Base-by-base conservation (phyloP, 2,113 vertebrate species). In the Dromaius novaehollandiae region DNA sequence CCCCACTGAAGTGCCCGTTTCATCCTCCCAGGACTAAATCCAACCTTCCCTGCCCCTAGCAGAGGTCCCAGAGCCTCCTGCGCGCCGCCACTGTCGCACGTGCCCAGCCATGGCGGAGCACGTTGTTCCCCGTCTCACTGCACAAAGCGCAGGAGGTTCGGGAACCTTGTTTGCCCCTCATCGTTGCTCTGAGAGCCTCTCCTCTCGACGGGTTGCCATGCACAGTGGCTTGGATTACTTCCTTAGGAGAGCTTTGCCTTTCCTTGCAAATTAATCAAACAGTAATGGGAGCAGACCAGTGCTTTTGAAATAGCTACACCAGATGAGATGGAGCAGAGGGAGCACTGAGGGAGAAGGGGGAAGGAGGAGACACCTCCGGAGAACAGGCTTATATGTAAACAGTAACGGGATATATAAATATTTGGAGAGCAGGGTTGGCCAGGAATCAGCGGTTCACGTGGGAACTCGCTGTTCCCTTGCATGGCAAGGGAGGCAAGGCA, bases 321-420 rank as follows among this genome's bases (percentile, higher is more conserved):
- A 96, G 93, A 92, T 56, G 94, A 91, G 89, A 85, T 79, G 94
- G 93, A 96, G 85, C 78, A 91, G 96, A 92, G 96, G 85, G 88
- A 90, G 95, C 82, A n/a, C 75, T 92, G 87, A 84, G 92, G 84
- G 58, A 96, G 82, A 87, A 92, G 91, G 84, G 87, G 88, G 89
- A 95, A 96, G 96, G 92, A 97, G 94, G 94, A 95, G 97, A 97
- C 97, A 97, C 95, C 95, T 97, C 96, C 24, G 2, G 94, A 95
- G 98, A 98, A 97, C 98, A 86, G 97, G 97, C 97, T 97, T 93
- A 89, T 98, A 98, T 98, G 98, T 98, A 99, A 99, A 99, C 99
- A 99, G 98, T 99, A 99, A 99, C 97, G 98, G 97, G 98, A 99
- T 98, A 99, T 98, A 98, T 99, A 99, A 99, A 99, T 99, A 99